A percentile compares a stretch with the other conserved stretches of the same genome.
These are phyloP conservation scores for Epsilonema sp. DNA, from an alignment of 2,888 invertebrate genomes.

Conservation along the genomic window DNA sequence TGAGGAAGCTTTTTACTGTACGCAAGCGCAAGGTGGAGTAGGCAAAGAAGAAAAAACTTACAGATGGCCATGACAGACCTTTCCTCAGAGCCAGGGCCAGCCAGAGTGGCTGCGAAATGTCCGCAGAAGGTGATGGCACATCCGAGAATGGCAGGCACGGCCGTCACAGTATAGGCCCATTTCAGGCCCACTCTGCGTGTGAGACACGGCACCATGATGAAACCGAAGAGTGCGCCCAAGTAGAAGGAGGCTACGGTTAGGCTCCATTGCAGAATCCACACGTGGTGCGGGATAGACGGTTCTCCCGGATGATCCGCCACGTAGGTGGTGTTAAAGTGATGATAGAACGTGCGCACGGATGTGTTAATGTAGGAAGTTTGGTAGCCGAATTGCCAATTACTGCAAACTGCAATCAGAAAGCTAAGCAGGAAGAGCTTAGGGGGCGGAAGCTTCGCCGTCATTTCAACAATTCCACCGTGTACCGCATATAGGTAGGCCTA, in stretches of 20 bases:
- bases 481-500: too few relatives aligned
- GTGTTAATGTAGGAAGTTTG: conserved; percentile 27
- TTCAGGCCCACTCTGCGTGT: conserved; percentile 1
- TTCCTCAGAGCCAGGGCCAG: too few relatives aligned
- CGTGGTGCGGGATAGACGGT: neutral
- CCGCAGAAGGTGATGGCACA: too few relatives aligned
- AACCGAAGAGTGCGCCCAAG: conserved; percentile 21
- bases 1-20: too few relatives aligned
- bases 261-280: neutral
- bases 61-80: too few relatives aligned
- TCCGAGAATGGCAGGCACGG: too few relatives aligned
- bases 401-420: conserved; percentile 19
- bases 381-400: conserved; percentile 26
- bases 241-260: conserved; percentile 16
- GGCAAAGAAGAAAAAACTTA: too few relatives aligned
- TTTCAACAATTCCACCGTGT: too few relatives aligned
- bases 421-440: conserved; percentile 17
- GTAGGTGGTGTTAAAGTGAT: conserved; percentile 11
- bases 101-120: too few relatives aligned
- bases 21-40: too few relatives aligned
- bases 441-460: too few relatives aligned
- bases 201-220: conserved; percentile 16
- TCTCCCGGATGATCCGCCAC: conserved; percentile 5
- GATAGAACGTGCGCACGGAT: conserved; percentile 17
- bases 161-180: too few relatives aligned